These are phyloP conservation scores for Maniola jurtina DNA, from an alignment of 1,140 invertebrate genomes.

Conservation along the genomic window DNA sequence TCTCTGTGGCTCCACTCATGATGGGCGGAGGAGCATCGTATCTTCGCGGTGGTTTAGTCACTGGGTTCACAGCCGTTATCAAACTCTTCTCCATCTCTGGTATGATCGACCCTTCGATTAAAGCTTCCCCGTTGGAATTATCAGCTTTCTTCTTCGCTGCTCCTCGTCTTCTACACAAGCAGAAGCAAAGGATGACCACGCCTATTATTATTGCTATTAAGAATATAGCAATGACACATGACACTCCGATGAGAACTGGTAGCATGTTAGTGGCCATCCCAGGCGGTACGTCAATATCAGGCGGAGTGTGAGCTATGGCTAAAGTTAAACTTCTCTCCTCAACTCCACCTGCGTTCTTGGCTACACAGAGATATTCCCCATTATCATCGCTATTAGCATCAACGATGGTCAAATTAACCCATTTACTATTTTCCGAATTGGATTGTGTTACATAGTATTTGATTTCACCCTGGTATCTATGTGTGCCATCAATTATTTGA, in stretches of 20 bases:
- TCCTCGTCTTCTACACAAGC: constrained; percentile 81
- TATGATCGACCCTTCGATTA: constrained; percentile 80
- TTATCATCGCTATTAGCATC: constrained; percentile 86
- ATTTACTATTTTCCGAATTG: constrained; percentile 74
- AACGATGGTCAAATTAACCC: constrained; percentile 89
- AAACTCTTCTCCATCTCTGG: constrained; percentile 89
- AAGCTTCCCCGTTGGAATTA: constrained; percentile 80
- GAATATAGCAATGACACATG: constrained; percentile 79
- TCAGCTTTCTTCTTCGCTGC: constrained; percentile 79
- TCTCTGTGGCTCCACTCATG: constrained; percentile 85
- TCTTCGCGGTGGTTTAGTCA: constrained; percentile 86
- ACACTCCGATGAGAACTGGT: constrained; percentile 77
- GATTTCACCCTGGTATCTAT: constrained; percentile 77
- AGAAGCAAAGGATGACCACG: constrained; percentile 82
- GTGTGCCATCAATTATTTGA: constrained; percentile 79
- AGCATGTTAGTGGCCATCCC: constrained; percentile 74
- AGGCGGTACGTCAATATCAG: constrained; percentile 67
- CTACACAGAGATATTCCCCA: constrained; percentile 93
- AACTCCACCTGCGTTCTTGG: constrained; percentile 90
- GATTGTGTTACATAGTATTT: constrained; percentile 60
- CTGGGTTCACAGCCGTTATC: constrained; percentile 89
- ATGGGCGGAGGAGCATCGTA: constrained; percentile 85
- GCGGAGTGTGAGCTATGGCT: constrained; percentile 74
- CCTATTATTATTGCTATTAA: constrained; percentile 69
- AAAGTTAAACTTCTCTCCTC: constrained; percentile 87